These are phyloP conservation scores for Brachypodius melanocephalos DNA, from an alignment of 2,113 vertebrate species.

Conservation along the genomic window DNA sequence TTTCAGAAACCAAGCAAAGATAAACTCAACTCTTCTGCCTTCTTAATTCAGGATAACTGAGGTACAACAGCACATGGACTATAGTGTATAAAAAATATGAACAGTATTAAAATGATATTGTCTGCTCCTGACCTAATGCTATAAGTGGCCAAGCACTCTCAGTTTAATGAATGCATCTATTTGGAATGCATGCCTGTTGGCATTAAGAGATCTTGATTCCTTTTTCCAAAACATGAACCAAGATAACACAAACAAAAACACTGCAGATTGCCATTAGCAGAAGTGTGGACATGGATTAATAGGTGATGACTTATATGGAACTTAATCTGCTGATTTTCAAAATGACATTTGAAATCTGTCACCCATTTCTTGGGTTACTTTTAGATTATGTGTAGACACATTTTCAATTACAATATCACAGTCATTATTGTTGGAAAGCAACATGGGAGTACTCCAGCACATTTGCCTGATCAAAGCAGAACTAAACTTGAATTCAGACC, in stretches of 20 bases:
- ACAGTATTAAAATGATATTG: background rate
- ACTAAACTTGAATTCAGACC: background rate
- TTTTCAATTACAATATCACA: background rate
- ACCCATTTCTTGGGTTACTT: background rate
- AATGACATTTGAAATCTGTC: background rate
- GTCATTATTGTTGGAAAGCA: background rate
- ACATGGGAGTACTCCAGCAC: background rate
- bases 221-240: background rate
- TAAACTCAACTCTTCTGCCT: background rate
- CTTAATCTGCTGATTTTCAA: background rate
- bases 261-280: background rate
- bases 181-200: background rate
- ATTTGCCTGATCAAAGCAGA: background rate
- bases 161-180: background rate
- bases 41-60: background rate
- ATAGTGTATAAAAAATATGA: background rate
- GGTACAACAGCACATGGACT: background rate
- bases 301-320: background rate
- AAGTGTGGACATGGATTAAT: background rate
- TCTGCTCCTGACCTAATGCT: background rate
- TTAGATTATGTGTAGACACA: background rate
- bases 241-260: background rate
- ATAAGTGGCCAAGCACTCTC: background rate
- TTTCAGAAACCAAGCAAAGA: background rate
- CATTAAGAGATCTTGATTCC: background rate